Conservation (phyloP, 2,113 vertebrate species). For the Sorex fumeus region DNA sequence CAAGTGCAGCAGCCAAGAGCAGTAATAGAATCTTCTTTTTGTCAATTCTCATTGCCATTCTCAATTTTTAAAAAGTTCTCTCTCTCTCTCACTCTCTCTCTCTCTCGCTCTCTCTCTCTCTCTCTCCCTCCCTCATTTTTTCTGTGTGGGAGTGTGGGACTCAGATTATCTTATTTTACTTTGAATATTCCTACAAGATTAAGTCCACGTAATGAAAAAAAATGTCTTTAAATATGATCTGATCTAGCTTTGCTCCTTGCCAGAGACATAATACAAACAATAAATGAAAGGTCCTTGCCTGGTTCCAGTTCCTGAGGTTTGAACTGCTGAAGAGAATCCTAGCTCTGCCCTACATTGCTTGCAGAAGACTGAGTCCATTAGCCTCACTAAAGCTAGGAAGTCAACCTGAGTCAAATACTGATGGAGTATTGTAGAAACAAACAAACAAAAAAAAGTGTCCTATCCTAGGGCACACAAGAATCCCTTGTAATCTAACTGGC, state of each 20-base stretch:
- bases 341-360: background rate
- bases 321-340: background rate
- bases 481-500: background rate
- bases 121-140: background rate
- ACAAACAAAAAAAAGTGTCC: background rate
- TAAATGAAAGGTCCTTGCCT: background rate
- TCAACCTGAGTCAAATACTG: background rate
- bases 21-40: conserved; percentile 50
- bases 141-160: background rate
- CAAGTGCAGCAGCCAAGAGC: conserved; percentile 45
- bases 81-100: background rate
- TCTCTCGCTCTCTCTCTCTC: background rate
- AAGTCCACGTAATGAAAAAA: background rate
- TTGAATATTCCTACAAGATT: conserved; percentile 21
- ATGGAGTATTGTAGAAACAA: background rate
- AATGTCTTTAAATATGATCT: conserved; percentile 11
- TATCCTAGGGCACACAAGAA: background rate
- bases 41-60: conserved; percentile 1
- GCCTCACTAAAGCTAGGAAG: conserved; percentile 27
- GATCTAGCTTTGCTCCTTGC: conserved; percentile 28
- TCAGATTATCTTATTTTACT: conserved; percentile 48
- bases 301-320: background rate
- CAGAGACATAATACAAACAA: background rate
- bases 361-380: background rate
- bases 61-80: background rate